These are phyloP conservation scores for Slavum lentiscoides DNA, from an alignment of 2,888 invertebrate genomes.

Conservation along the genomic window DNA sequence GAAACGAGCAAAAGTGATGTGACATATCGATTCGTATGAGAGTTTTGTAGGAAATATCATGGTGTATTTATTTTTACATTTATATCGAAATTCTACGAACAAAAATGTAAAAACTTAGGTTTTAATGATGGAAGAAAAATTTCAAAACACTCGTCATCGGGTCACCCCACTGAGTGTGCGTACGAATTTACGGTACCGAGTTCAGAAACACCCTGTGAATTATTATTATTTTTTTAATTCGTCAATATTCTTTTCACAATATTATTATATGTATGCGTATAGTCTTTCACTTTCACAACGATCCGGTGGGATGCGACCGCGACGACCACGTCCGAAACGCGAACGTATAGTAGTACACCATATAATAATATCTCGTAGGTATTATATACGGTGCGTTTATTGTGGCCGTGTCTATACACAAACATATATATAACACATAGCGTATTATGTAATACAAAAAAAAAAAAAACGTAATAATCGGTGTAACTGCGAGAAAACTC, in stretches of 20 bases:
- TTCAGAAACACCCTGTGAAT: no score
- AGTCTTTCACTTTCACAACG: slow-evolving; percentile 46
- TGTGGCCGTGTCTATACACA: not conserved
- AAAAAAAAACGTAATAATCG: slow-evolving; percentile 31
- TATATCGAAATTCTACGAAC: no score
- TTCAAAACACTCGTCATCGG: no score
- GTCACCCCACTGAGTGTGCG: no score
- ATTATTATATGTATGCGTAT: not conserved
- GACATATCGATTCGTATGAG: no score
- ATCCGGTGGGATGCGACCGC: slow-evolving; percentile 34
- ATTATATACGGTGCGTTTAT: not conserved
- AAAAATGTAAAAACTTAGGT: no score
- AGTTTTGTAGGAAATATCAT: no score
- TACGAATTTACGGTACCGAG: no score
- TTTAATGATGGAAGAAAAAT: no score
- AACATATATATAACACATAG: no score
- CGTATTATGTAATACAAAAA: slow-evolving; percentile 29
- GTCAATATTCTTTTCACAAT: slow-evolving; percentile 20
- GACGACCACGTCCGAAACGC: slow-evolving; percentile 9
- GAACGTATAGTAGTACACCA: not conserved
- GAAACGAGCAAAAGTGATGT: no score
- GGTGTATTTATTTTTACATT: no score
- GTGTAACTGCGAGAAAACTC: slow-evolving; percentile 45
- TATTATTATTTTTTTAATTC: not conserved
- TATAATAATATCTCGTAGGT: slow-evolving; percentile 6